Evolutionary conservation across 2,888 invertebrate genomes (phyloP).

Genomic region (Callimorpha dominula): DNA sequence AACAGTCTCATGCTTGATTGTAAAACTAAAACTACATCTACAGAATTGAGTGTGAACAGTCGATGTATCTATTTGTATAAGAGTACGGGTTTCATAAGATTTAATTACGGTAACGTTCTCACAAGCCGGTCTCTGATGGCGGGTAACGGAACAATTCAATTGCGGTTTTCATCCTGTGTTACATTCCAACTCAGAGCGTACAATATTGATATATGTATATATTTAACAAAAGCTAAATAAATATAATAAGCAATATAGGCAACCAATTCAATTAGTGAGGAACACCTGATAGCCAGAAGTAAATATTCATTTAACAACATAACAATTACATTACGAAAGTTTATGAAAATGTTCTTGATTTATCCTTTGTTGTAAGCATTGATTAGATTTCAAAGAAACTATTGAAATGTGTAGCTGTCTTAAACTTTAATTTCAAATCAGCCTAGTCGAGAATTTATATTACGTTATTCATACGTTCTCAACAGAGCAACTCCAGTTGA

Average conservation of each 20-base stretch:
- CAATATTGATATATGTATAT: too few relatives aligned
- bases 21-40: background rate
- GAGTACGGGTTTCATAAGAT: background rate
- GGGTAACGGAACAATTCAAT: constrained; percentile 4
- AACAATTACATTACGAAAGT: background rate
- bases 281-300: background rate
- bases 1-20: background rate
- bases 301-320: background rate
- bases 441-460: background rate
- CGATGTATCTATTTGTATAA: background rate
- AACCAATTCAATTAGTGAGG: background rate
- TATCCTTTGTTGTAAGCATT: background rate
- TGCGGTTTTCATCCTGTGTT: constrained; percentile 6
- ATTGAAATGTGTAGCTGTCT: background rate
- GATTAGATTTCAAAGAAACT: background rate
- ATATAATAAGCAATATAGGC: background rate
- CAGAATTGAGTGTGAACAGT: background rate
- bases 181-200: background rate
- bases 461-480: background rate
- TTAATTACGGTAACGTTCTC: constrained; percentile 11
- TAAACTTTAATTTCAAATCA: background rate
- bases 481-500: background rate
- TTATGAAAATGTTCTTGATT: background rate
- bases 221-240: background rate
- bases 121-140: background rate